Base-by-base conservation (phyloP, 2,113 vertebrate genomes). In the Phalacrocorax pelagicus region DNA sequence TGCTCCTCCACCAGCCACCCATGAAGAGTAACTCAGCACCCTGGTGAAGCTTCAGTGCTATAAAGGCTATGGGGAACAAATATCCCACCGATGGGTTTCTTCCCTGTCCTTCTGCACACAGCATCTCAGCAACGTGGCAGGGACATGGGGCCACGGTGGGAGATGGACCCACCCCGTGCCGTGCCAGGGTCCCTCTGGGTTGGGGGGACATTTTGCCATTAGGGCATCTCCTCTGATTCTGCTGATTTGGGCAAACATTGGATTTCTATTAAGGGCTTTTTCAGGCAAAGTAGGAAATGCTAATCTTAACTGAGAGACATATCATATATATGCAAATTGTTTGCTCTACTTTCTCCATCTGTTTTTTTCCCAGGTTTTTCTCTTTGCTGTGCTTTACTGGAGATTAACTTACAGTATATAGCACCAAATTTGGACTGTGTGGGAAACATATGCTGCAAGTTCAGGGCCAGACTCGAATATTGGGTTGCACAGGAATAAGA, bases 281-380 rank as follows among this genome's bases (percentile, higher is more conserved):
- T 84, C 82, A 95, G 88, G 93, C 71, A 1, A 96, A 92, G 88
- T 81, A 88, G 75, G 80, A 96, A 97, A 96, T 90, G 90, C 62
- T 96, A 96, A 94, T 95, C 92, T 96, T 93, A 94, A 95, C 96
- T 74, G 94, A 96, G 95, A 97, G 86, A 94, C 94, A 90, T 83
- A 96, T 88, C 90, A 82, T 86, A 92, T 95, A 94, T 96, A 97
- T 96, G 96, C 96, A 97, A 96, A 96, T 95, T 92, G 90, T 88
- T 96, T 96, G 96, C 96, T 97, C 96, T 96, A 96, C 96, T 96
- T 97, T 96, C 94, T 93, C 96, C 96, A 96, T 97, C 95, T 97
- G 96, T 86, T 96, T 96, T 96, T 88, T 93, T 72, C 58, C 88
- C 67, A 93, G 90, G 85, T 93, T 96, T 95, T 93, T 95, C 88